Base-by-base conservation (phyloP, 1,140 invertebrate genomes). In the Polypedilum pembai region DNA sequence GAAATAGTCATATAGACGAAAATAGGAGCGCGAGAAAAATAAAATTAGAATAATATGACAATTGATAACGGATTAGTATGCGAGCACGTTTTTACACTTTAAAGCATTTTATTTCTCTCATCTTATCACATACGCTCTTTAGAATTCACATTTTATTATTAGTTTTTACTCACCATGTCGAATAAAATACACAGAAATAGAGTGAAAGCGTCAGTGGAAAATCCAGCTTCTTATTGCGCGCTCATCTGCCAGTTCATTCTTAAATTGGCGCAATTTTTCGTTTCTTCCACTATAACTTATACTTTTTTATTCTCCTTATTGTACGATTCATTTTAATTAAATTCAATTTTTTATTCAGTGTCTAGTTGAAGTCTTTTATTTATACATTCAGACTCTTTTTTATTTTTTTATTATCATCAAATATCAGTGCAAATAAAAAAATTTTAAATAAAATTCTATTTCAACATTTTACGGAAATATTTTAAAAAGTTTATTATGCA, bases 241-340 rank as follows among this genome's bases (percentile, higher is more conserved):
- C 45, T 56, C 45, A 56, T 56, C 45, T 56, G 45, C 10, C 45
- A 56, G 45, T 56, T 56, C 24, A 33, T 5, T 33, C 5, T 5
- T 56, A 56, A 56, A 56, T 56, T 56, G 45, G 45, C 45, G 45
- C 45, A 56, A 56, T 56, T 56, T 56, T 56, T 56, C 15, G n/a
- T 56, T 56, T n/a, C n/a, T 56, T 56, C 12, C 45, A 56, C n/a
- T 4, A 1, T 12, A n/a, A 45, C 41, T 56, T 12, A 56, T 56
- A 45, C 7, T 45, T 41, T 45, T 45, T 45, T 45, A 45, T 45
- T 45, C n/a, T 41, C 40, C 10, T 41, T 5, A 45, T 56, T 56
- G 45, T 56, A 56, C n/a, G 45, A 56, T 56, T 56, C 45, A 56
- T n/a, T 56, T 56, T 56, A 56, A 56, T 56, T 56, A 56, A 56